Percentiles rank a stretch among this genome's conserved stretches.
These are phyloP conservation scores for Eupeodes luniger DNA, from an alignment of 2,888 invertebrate species.

Conservation along the genomic window DNA sequence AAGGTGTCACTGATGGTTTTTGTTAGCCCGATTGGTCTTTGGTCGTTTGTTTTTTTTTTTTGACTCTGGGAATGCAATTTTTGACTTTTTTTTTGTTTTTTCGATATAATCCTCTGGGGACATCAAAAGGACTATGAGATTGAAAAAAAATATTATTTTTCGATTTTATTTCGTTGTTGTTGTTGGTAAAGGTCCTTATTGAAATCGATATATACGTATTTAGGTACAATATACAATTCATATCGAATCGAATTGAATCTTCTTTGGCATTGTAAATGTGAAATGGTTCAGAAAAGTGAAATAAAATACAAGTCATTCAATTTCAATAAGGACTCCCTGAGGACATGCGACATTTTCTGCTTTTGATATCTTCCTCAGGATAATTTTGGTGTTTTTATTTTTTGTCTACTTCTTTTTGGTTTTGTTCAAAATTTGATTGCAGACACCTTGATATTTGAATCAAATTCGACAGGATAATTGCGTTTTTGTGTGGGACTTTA, in stretches of 20 bases:
- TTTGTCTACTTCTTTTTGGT: background rate
- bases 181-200: background rate
- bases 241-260: constrained; percentile 34
- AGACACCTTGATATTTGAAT: constrained; percentile 67
- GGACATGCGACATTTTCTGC: constrained; percentile 44
- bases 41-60: background rate
- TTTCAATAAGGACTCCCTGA: constrained; percentile 57
- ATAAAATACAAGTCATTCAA: constrained; percentile 57
- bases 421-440: constrained; percentile 37
- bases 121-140: constrained; percentile 16
- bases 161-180: constrained; percentile 28
- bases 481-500: constrained; percentile 49
- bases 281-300: constrained; percentile 63
- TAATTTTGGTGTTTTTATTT: constrained; percentile 2
- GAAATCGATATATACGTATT: background rate
- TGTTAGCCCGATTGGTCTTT: background rate
- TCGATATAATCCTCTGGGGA: constrained; percentile 15
- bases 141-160: constrained; percentile 57
- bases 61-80: constrained; percentile 52
- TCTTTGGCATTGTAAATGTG: constrained; percentile 50
- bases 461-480: constrained; percentile 72
- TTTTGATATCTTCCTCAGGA: constrained; percentile 56
- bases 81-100: constrained; percentile 37
- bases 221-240: constrained; percentile 27
- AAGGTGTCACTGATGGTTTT: constrained; percentile 47